These are phyloP conservation scores for Trididemnum nubilum DNA, from an alignment of 23 tunicate species.

Conservation along the genomic window DNA sequence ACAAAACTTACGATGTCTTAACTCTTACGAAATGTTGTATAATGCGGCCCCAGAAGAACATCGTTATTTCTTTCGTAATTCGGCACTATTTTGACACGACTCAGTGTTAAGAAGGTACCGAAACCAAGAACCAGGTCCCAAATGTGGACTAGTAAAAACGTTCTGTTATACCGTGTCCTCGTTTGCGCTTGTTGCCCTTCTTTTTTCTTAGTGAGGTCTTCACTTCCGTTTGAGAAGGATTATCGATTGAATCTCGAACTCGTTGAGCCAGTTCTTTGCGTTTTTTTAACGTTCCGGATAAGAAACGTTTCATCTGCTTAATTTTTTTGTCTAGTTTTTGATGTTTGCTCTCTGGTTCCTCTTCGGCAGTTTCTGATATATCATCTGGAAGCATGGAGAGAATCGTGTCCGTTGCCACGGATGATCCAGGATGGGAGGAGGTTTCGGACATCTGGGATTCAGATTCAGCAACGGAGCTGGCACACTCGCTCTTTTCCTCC, in stretches of 20 bases:
- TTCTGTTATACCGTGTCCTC: not conserved
- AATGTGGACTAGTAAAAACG: too few species aligned
- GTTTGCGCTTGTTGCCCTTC: not conserved
- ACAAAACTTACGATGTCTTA: too few species aligned
- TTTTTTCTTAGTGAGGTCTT: not conserved
- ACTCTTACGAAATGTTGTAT: too few species aligned
- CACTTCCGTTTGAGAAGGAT: not conserved
- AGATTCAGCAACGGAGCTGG: not conserved
- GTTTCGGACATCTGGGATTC: not conserved
- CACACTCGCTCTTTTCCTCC: not conserved
- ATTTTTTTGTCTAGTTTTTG: slow-evolving; percentile 13
- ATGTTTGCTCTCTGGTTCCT: not conserved
- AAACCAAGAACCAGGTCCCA: too few species aligned
- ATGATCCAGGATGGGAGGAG: not conserved
- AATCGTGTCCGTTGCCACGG: not conserved
- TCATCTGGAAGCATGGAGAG: not conserved
- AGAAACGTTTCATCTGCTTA: slow-evolving; percentile 32
- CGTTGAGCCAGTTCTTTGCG: slow-evolving; percentile 32
- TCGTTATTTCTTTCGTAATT: too few species aligned
- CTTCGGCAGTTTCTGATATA: slow-evolving; percentile 8
- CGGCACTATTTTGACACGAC: too few species aligned
- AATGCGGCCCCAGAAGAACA: too few species aligned
- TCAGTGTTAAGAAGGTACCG: too few species aligned
- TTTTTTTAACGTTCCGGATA: slow-evolving; percentile 24
- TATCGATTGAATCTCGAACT: slow-evolving; percentile 13